Percentiles rank a stretch among this genome's conserved stretches.
These are phyloP conservation scores for Morpho achilles DNA, from an alignment of 2,888 invertebrate species.

Conservation along the genomic window DNA sequence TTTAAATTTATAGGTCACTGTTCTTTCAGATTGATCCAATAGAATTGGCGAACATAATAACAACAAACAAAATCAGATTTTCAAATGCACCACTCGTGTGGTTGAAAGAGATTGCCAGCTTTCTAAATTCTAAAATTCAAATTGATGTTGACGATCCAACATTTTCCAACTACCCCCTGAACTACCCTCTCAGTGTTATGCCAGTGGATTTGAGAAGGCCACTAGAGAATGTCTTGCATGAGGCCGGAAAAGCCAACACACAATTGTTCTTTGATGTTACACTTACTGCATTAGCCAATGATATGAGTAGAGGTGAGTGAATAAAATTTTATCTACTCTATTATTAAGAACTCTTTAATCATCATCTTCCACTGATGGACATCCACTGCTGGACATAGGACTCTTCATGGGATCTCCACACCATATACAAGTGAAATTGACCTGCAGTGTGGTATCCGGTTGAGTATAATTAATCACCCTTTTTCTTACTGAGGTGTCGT, in stretches of 20 bases:
- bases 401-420: too few species aligned
- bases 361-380: too few species aligned
- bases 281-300: slow-evolving; percentile 84
- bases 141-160: slow-evolving; percentile 82
- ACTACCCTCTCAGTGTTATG: slow-evolving; percentile 78
- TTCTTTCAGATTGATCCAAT: slow-evolving; percentile 79
- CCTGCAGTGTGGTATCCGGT: too few species aligned
- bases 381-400: too few species aligned
- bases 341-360: too few species aligned
- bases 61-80: slow-evolving; percentile 81
- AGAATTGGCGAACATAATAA: slow-evolving; percentile 71
- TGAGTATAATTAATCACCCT: too few species aligned
- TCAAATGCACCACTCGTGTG: slow-evolving; percentile 84
- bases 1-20: too few species aligned
- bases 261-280: slow-evolving; percentile 86
- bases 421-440: too few species aligned
- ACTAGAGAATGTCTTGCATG: slow-evolving; percentile 73
- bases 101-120: slow-evolving; percentile 84
- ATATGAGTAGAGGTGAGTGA: slow-evolving; percentile 82
- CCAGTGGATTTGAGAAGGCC: slow-evolving; percentile 62
- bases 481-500: too few species aligned
- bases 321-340: neutral
- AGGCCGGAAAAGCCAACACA: slow-evolving; percentile 80
- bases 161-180: slow-evolving; percentile 74
- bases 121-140: slow-evolving; percentile 80